Evolutionary conservation across 2,797 vertebrate genomes (phyloP).

Genomic region (Cryptoprocta ferox): DNA sequence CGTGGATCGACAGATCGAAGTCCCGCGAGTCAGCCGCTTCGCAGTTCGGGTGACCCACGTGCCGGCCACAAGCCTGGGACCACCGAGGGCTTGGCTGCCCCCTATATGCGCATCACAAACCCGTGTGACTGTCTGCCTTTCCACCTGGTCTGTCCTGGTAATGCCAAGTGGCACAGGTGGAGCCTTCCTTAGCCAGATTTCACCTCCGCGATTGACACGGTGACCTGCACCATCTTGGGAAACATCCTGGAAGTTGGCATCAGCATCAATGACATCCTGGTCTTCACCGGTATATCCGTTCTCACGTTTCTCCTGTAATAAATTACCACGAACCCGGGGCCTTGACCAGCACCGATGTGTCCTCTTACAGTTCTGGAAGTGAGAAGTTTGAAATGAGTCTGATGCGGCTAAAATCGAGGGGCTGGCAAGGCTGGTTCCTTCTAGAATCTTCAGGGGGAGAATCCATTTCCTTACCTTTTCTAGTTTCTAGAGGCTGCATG

Average conservation of each 20-base stretch:
- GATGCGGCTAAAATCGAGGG: rapidly evolving
- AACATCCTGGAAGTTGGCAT: background rate
- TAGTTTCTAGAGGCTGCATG: background rate
- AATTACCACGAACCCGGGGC: rapidly evolving
- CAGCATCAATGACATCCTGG: rapidly evolving
- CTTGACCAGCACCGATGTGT: background rate
- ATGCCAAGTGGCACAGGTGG: rapidly evolving
- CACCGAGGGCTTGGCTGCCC: background rate
- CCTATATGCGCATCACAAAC: background rate
- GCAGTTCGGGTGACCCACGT: background rate
- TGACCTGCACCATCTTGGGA: background rate
- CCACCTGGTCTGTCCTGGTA: background rate
- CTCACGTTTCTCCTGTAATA: background rate
- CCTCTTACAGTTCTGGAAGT: background rate
- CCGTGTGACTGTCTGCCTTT: rapidly evolving
- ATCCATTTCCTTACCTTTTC: background rate
- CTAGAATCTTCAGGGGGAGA: background rate
- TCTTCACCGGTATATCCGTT: rapidly evolving
- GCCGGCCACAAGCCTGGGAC: background rate
- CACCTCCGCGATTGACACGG: rapidly evolving
- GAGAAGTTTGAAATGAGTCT: background rate
- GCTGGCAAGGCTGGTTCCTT: background rate
- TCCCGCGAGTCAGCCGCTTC: background rate
- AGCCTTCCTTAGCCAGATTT: background rate
- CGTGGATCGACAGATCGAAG: rapidly evolving